Evolutionary conservation across 2,797 vertebrate species (phyloP), one percentile per base, ranked within the genome.

Genomic region (Pachyuromys duprasi): DNA sequence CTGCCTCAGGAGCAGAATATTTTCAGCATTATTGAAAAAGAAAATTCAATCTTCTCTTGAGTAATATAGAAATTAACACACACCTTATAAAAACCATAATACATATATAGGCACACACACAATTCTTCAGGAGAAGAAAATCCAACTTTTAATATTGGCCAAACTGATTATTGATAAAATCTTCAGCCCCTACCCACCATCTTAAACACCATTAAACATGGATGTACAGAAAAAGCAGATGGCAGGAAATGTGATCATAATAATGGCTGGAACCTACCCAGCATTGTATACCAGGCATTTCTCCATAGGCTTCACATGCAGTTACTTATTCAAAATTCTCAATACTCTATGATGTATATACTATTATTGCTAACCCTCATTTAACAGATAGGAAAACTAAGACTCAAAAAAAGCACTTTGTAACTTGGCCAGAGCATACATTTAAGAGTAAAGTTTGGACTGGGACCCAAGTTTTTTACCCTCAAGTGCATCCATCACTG

Each of bases 81-180:
- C 18, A 49, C 13, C 79, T 93, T 86, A 49, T 65, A 65, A 65
- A 96, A 86, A 62, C 28, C 42, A 69, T 9, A 83, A 39, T 12
- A 60, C 24, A 6, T 39, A 55, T 83, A 4, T 3, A 63, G 53
- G 57, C 15, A 18, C 1, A 53, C 45, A 72, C 3, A 72, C n/a
- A 79, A n/a, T n/a, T 72, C 65, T 91, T 95, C 53, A 45, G 39
- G 45, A 88, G 36, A 74, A 89, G 53, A 92, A 90, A 95, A 91
- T 12, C 72, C 65, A 84, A 86, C 13, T 95, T 86, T 90, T 5
- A 90, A n/a, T 81, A 75, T 90, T 89, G 76, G n/a, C 86, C 81
- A 93, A 93, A 88, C 39, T 92, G 45, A 95, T 89, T 86, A 95
- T 42, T 53, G 90, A 86, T 84, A 13, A 94, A 83, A 83, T 93